phyloP scores from a whole-genome alignment of 2,113 vertebrate species.

The Felis chaus region DNA sequence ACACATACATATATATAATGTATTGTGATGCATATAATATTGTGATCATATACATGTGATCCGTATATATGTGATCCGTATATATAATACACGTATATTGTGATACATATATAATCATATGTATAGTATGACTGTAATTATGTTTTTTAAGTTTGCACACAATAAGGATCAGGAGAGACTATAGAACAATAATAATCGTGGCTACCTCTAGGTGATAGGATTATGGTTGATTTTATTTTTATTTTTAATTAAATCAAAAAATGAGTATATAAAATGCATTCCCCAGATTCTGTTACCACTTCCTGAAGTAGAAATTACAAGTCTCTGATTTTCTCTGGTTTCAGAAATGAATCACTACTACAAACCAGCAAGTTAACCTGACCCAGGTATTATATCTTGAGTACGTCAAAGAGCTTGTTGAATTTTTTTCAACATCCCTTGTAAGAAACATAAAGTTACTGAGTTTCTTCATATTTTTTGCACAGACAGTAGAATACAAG shows the following conservation, averaged over 20 bases:
- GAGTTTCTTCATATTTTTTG: slow-evolving; percentile 20
- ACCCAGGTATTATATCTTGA: background rate
- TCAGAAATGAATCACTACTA: background rate
- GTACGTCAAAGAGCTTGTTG: slow-evolving; percentile 3
- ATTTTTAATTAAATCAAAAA: slow-evolving; percentile 52
- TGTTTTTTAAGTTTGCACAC: background rate
- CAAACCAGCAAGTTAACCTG: slow-evolving; percentile 22
- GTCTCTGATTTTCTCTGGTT: slow-evolving; percentile 21
- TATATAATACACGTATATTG: too few species aligned
- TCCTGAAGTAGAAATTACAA: slow-evolving; percentile 4
- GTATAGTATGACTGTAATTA: background rate
- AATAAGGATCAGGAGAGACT: background rate
- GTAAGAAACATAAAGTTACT: background rate
- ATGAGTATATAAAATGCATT: background rate
- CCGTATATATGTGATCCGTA: too few species aligned
- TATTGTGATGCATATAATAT: too few species aligned
- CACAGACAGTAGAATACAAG: background rate
- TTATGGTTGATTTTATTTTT: slow-evolving; percentile 17
- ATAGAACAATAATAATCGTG: background rate
- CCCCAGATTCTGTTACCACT: background rate
- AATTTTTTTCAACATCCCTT: slow-evolving; percentile 21
- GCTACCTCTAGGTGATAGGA: background rate
- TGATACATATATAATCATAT: background rate
- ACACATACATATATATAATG: too few species aligned
- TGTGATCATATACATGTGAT: too few species aligned